A percentile compares a stretch with the other conserved stretches of the same genome.
Conservation (phyloP, 1,140 invertebrate genomes). For the Ditylenchus dipsaci region DNA sequence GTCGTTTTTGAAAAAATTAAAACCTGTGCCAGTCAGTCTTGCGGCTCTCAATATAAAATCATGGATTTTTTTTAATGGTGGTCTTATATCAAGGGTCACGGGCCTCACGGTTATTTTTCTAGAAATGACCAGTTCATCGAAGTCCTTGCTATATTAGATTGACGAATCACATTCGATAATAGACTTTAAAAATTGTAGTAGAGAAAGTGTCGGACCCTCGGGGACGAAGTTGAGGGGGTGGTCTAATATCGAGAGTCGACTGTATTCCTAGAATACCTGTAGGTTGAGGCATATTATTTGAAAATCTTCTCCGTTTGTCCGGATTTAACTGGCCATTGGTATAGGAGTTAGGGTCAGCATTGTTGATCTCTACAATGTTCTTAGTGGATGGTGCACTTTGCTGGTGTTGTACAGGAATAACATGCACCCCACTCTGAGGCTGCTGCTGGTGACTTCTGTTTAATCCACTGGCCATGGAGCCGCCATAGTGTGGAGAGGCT, state of each 20-base stretch:
- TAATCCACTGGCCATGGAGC: not conserved
- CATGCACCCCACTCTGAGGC: not conserved
- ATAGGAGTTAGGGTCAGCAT: slow-evolving; percentile 13
- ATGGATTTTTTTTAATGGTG: too few species aligned
- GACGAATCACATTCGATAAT: too few species aligned
- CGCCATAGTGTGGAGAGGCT: not conserved
- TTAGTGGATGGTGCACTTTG: not conserved
- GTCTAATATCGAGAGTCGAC: not conserved
- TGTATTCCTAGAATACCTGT: slow-evolving; percentile 2
- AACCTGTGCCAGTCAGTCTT: too few species aligned
- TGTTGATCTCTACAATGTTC: slow-evolving; percentile 28
- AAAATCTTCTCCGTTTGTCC: slow-evolving; percentile 7
- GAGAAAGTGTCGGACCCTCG: too few species aligned
- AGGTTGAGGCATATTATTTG: not conserved
- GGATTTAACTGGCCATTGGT: slow-evolving; percentile 31
- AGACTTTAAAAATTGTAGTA: too few species aligned
- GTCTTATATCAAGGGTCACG: too few species aligned
- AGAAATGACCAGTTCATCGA: too few species aligned
- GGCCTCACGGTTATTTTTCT: too few species aligned
- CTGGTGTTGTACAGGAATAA: not conserved
- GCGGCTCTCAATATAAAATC: too few species aligned
- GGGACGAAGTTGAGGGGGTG: too few species aligned
- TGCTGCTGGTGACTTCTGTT: slow-evolving; percentile 1
- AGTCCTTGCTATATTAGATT: too few species aligned
- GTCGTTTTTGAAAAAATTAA: too few species aligned